Base-by-base conservation (phyloP, 2,888 invertebrate genomes). In the Drosophila incognita region DNA sequence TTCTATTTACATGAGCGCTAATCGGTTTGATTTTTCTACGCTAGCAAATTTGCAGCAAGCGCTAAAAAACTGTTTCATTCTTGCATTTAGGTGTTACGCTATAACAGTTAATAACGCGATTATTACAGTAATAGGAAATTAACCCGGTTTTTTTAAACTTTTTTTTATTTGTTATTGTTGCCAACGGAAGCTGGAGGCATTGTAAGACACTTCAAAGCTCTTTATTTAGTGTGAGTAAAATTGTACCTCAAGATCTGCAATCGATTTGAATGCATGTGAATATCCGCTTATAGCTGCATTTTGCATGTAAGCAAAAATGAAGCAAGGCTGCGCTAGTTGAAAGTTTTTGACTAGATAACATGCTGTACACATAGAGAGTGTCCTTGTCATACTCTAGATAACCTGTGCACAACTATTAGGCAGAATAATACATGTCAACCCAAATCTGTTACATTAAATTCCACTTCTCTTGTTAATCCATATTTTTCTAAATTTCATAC, bases 71-170 rank as follows among this genome's bases (percentile, higher is more conserved):
- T 31, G 36, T 74, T 42, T 74, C 38, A 27, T 61, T 54, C 52
- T 42, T 60, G 59, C 36, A 69, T 76, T 70, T 69, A 66, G 59
- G 72, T 83, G 79, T 84, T 85, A 67, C 73, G 77, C 69, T 80
- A 72, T 67, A 57, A 61, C 77, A 75, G 87, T 84, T 87, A 79
- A 84, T 89, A 84, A 74, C 79, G 74, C 87, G 70, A 68, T 72
- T 69, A 82, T 89, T 82, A 82, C 82, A 69, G 80, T 82, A 84
- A 84, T 87, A 84, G 82, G 89, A 85, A 85, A 85, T 89, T 87
- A 85, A 74, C 88, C 85, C 78, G 89, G 87, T 87, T 85, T 87
- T 53, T 51, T 33, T 35, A 18, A 42, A 13, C 51, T 49, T 62
- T 56, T 62, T 61, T 40, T 35, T 49, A 75, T 68, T 62, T 64